Conservation (phyloP, 2,888 invertebrate species). For the Platerodrilus igneus region DNA sequence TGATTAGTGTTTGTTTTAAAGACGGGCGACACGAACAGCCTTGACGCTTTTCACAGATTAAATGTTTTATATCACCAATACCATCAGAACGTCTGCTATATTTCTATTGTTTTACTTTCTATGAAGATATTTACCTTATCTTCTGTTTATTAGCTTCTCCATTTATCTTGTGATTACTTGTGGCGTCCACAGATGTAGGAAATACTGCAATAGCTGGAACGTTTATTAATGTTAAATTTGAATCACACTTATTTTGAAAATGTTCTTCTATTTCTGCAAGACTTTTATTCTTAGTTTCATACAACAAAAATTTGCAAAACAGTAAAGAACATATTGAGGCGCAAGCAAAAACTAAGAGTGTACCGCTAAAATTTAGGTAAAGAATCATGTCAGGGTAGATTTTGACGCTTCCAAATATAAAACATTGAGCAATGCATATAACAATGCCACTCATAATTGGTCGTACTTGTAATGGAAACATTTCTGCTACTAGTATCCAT, state of each 20-base stretch:
- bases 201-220: too few species aligned
- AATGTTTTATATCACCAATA: too few species aligned
- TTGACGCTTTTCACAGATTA: too few species aligned
- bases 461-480: constrained; percentile 64
- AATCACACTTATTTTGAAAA: constrained; percentile 52
- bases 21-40: too few species aligned
- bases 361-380: constrained; percentile 57
- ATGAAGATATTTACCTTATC: too few species aligned
- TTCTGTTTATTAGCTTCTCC: too few species aligned
- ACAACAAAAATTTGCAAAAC: constrained; percentile 58
- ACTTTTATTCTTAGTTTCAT: constrained; percentile 66
- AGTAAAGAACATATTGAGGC: constrained; percentile 58
- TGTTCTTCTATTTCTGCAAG: constrained; percentile 63
- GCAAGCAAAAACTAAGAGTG: constrained; percentile 59
- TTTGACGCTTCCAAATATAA: constrained; percentile 68
- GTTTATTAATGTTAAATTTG: too few species aligned
- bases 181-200: too few species aligned
- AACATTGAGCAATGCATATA: constrained; percentile 63
- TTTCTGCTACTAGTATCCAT: constrained; percentile 70
- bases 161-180: too few species aligned
- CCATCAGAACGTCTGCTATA: too few species aligned
- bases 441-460: constrained; percentile 68
- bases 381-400: constrained; percentile 61
- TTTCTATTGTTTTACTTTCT: too few species aligned
- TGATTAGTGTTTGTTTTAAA: too few species aligned